These are phyloP conservation scores for Chionodraco myersi DNA, from an alignment of 2,113 vertebrate species.

Conservation along the genomic window DNA sequence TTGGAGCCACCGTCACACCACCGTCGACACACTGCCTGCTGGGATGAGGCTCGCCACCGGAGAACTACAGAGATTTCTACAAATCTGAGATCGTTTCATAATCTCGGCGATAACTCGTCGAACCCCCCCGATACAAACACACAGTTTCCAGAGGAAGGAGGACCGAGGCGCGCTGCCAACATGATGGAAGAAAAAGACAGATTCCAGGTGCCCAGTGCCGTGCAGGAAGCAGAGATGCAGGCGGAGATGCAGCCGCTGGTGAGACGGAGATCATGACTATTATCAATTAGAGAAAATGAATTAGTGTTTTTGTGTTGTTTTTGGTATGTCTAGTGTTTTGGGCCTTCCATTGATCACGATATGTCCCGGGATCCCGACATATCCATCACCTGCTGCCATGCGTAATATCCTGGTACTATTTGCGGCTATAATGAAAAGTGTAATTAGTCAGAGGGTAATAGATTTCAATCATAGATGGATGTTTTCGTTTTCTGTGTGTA, in stretches of 20 bases:
- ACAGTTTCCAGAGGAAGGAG: slow-evolving; percentile 5
- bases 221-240: slow-evolving; percentile 82
- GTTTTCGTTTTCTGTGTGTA: slow-evolving; percentile 5
- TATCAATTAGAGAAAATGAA: neutral
- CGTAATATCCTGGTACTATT: slow-evolving; percentile 26
- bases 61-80: slow-evolving; percentile 46
- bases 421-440: neutral
- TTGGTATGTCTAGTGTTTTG: neutral
- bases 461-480: neutral
- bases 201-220: slow-evolving; percentile 94
- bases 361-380: neutral
- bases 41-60: slow-evolving; percentile 80
- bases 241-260: slow-evolving; percentile 97
- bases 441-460: too few relatives aligned
- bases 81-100: slow-evolving; percentile 39
- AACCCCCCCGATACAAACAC: neutral
- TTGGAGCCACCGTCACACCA: slow-evolving; percentile 76
- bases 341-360: slow-evolving; percentile 28
- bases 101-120: slow-evolving; percentile 14
- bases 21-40: slow-evolving; percentile 73
- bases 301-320: neutral
- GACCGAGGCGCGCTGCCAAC: slow-evolving; percentile 78
- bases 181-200: slow-evolving; percentile 99
- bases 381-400: slow-evolving; percentile 45
- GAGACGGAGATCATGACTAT: slow-evolving; percentile 61